phyloP scores from a whole-genome alignment of 2,113 vertebrate species.

The Heliornis fulica region DNA sequence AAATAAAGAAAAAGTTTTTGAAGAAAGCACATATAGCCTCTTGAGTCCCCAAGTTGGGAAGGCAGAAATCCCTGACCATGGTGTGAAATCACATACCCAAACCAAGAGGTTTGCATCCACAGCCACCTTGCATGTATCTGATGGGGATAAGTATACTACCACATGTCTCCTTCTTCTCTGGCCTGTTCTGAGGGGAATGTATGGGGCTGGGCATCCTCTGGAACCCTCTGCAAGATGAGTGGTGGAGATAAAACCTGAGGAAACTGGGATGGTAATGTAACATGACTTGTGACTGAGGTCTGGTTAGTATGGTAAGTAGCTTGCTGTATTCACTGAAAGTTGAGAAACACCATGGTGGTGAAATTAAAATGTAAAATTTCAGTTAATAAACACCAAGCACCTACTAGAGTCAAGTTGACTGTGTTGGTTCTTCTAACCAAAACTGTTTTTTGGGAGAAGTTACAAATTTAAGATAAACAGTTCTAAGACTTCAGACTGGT shows the following conservation, averaged over 20 bases:
- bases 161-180: background rate
- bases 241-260: background rate
- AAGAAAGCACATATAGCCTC: background rate
- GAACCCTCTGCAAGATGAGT: background rate
- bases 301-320: background rate
- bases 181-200: background rate
- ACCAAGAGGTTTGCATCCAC: no score
- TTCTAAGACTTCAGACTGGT: background rate
- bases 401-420: background rate
- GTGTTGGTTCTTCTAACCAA: background rate
- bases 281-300: fast-evolving
- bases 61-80: no score
- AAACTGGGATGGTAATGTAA: background rate
- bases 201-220: background rate
- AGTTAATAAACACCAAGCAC: background rate
- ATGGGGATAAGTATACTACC: no score
- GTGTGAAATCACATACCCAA: no score
- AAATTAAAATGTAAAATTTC: background rate
- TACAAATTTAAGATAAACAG: background rate
- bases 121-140: no score
- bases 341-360: background rate
- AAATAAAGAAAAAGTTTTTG: background rate
- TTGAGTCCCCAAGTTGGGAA: background rate
- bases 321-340: background rate
- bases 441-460: background rate